Evolutionary conservation across 2,888 invertebrate genomes (phyloP).

Genomic region (Epirrhoe alternata): DNA sequence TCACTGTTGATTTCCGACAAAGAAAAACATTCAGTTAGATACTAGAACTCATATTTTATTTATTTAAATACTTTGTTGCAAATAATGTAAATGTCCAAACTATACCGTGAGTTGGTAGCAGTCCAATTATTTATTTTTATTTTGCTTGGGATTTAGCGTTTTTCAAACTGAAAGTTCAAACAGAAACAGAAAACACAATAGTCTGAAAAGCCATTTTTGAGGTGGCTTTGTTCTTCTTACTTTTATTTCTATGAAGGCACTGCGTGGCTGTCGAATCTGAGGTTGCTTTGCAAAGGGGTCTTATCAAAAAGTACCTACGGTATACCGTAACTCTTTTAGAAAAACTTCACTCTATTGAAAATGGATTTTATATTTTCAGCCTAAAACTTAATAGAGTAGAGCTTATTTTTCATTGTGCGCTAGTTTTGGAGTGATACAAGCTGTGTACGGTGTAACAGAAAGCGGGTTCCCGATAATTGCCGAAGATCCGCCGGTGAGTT

Average conservation of each 20-base stretch:
- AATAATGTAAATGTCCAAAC: no score
- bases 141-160: no score
- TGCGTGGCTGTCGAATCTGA: neutral
- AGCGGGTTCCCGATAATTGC: slow-evolving; percentile 74
- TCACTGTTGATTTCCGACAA: slow-evolving; percentile 2
- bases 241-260: neutral
- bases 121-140: no score
- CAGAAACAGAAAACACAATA: neutral
- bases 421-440: neutral
- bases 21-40: no score
- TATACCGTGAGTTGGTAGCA: no score
- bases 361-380: neutral
- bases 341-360: neutral
- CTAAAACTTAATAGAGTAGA: neutral
- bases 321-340: neutral
- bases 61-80: no score
- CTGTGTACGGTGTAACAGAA: slow-evolving; percentile 66
- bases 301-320: neutral
- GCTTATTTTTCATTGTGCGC: neutral
- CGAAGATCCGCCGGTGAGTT: slow-evolving; percentile 66
- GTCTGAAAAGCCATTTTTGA: neutral
- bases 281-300: neutral
- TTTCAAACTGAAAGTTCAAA: no score
- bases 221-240: neutral
- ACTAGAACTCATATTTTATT: no score